A percentile compares a stretch with the other conserved stretches of the same genome.
Conservation (phyloP, 2,888 invertebrate genomes). For the Vesta saturnalis region DNA sequence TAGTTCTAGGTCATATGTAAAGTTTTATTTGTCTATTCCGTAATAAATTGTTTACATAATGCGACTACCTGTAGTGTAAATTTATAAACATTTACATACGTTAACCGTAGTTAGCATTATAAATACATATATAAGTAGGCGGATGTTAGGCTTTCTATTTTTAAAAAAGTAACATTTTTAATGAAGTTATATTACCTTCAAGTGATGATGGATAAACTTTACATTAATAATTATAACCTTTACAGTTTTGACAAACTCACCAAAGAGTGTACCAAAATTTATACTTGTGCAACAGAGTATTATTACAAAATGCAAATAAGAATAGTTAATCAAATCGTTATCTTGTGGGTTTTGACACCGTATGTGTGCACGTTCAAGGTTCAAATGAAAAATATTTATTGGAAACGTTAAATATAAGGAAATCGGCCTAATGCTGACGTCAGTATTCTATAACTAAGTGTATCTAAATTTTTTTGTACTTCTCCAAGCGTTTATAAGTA, state of each 20-base stretch:
- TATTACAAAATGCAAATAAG: neutral
- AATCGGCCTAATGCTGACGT: neutral
- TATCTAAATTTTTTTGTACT: neutral
- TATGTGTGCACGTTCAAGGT: neutral
- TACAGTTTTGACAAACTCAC: no score
- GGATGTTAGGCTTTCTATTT: neutral
- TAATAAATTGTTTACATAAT: slow-evolving; percentile 11
- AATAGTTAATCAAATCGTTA: neutral
- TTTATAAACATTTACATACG: slow-evolving; percentile 1
- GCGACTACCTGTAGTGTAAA: slow-evolving; percentile 2
- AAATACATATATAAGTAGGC: neutral
- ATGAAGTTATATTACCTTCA: neutral
- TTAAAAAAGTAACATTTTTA: neutral
- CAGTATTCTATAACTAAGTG: neutral
- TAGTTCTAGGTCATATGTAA: slow-evolving; percentile 8
- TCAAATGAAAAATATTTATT: neutral
- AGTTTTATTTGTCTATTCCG: neutral
- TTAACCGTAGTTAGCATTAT: neutral
- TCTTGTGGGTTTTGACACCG: neutral
- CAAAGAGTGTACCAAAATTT: no score
- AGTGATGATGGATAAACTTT: neutral
- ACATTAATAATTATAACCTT: no score
- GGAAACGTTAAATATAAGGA: neutral
- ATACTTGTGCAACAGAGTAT: neutral
- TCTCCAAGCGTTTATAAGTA: neutral